Percentiles rank a stretch among this genome's conserved stretches.
phyloP scores from a whole-genome alignment of 2,888 invertebrate species.

The Eumacrocentrus americanus region DNA sequence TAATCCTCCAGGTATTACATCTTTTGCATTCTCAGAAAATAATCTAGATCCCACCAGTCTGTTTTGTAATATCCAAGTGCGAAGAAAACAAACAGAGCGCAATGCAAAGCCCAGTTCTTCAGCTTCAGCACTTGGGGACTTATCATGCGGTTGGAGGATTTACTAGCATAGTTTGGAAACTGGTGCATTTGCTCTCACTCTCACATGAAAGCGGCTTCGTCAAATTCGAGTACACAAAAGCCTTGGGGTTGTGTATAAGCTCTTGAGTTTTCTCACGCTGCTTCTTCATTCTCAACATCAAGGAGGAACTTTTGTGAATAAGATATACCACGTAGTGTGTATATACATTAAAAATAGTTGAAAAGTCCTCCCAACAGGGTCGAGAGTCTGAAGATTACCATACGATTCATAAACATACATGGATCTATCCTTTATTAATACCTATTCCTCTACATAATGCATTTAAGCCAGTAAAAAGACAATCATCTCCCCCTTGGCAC shows the following conservation, averaged over 20 bases:
- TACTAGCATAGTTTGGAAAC: constrained; percentile 24
- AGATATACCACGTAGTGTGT: too few relatives aligned
- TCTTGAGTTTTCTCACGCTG: too few relatives aligned
- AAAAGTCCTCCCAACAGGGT: not conserved
- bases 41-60: constrained; percentile 11
- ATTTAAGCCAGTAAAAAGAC: not conserved
- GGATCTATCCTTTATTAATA: not conserved
- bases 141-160: constrained; percentile 26
- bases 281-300: not conserved
- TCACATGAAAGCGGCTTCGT: too few relatives aligned
- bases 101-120: constrained; percentile 21
- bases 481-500: not conserved
- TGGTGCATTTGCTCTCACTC: too few relatives aligned
- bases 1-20: constrained; percentile 15
- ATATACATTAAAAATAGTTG: not conserved
- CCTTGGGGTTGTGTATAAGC: too few relatives aligned
- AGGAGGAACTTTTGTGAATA: not conserved
- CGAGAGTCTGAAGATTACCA: not conserved
- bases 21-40: constrained; percentile 8
- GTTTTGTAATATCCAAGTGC: constrained; percentile 5
- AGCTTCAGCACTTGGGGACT: constrained; percentile 9
- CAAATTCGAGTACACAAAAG: too few relatives aligned
- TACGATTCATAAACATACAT: not conserved
- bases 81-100: constrained; percentile 19
- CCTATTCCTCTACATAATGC: not conserved